These are phyloP conservation scores for Thera britannica DNA, from an alignment of 2,888 invertebrate genomes.

Conservation along the genomic window DNA sequence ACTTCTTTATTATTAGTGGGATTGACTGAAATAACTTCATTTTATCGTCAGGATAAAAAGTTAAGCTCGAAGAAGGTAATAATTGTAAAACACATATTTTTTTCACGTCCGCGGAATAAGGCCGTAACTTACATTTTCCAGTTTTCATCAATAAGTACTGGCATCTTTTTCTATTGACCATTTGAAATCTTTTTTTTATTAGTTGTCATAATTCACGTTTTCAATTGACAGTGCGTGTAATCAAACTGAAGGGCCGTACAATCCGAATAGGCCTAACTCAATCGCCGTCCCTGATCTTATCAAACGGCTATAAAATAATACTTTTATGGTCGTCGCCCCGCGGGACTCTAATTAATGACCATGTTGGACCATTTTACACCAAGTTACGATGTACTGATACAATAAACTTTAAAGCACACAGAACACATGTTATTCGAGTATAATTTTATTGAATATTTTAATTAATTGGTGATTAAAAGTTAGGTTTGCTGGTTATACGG, in stretches of 20 bases:
- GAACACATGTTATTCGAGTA: slow-evolving; percentile 70
- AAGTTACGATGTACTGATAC: slow-evolving; percentile 60
- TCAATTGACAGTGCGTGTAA: slow-evolving; percentile 29
- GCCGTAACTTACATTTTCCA: too few species aligned
- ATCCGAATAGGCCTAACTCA: slow-evolving; percentile 34
- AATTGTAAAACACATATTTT: too few species aligned
- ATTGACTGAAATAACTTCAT: too few species aligned
- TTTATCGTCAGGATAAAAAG: too few species aligned
- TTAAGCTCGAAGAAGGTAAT: too few species aligned
- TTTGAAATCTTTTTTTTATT: background rate
- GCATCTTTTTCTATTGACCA: too few species aligned
- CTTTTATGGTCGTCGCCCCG: slow-evolving; percentile 59
- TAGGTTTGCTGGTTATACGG: slow-evolving; percentile 45
- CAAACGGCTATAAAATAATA: slow-evolving; percentile 63
- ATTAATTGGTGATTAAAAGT: slow-evolving; percentile 65
- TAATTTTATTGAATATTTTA: slow-evolving; percentile 68
- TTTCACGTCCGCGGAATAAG: too few species aligned
- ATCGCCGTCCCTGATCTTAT: slow-evolving; percentile 59
- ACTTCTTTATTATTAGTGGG: too few species aligned
- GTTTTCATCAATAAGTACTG: too few species aligned
- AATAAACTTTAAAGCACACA: slow-evolving; percentile 66
- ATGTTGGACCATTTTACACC: slow-evolving; percentile 66
- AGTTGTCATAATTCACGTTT: slow-evolving; percentile 20
- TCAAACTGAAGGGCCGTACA: slow-evolving; percentile 21
- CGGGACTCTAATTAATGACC: slow-evolving; percentile 77